Evolutionary conservation across 2,888 invertebrate genomes (phyloP).

Genomic region (Marasmarcha lunaedactyla): DNA sequence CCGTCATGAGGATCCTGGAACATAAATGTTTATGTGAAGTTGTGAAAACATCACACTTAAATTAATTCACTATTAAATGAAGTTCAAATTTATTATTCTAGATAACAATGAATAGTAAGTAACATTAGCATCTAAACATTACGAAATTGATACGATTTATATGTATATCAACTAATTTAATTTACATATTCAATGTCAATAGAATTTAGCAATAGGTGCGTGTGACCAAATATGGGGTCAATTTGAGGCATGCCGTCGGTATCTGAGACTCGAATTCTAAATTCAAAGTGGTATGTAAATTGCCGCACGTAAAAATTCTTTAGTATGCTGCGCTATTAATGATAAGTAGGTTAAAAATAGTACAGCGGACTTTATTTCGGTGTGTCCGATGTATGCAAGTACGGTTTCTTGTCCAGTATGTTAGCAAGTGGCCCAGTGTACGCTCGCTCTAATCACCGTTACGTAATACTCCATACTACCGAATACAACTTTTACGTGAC

Average conservation of each 20-base stretch:
- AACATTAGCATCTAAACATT: neutral
- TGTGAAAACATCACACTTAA: too few species aligned
- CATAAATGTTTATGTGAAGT: too few species aligned
- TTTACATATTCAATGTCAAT: constrained; percentile 32
- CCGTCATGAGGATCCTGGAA: too few species aligned
- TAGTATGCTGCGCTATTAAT: too few species aligned
- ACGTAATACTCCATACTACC: neutral
- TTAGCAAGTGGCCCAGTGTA: too few species aligned
- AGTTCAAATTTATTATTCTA: too few species aligned
- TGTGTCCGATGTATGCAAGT: too few species aligned
- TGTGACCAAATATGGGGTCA: constrained; percentile 26
- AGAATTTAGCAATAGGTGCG: constrained; percentile 30
- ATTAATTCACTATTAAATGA: too few species aligned
- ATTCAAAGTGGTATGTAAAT: constrained; percentile 13
- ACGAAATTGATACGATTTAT: constrained; percentile 1
- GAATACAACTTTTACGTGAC: constrained; percentile 12
- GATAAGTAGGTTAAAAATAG: too few species aligned
- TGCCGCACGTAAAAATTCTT: neutral
- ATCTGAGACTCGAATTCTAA: constrained; percentile 4
- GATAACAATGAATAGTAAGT: constrained; percentile 1
- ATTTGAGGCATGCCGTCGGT: constrained; percentile 20
- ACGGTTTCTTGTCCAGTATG: too few species aligned
- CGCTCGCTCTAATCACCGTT: neutral
- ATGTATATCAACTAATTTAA: constrained; percentile 17
- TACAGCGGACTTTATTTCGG: too few species aligned